These are phyloP conservation scores for Drosophila neotestacea DNA, from an alignment of 2,888 invertebrate species.

Conservation along the genomic window DNA sequence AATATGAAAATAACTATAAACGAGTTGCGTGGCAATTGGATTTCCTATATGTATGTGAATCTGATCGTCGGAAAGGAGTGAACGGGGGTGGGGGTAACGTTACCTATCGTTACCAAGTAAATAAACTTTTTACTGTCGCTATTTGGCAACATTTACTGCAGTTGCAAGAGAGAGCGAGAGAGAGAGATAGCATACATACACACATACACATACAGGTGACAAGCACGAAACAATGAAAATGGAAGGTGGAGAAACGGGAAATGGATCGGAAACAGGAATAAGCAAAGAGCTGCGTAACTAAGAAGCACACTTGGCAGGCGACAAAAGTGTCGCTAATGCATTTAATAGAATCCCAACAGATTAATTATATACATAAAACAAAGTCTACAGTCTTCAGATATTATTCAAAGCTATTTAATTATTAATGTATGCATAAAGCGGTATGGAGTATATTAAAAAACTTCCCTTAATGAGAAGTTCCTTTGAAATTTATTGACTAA, in stretches of 20 bases:
- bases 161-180: background rate
- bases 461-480: no score
- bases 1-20: slow-evolving; percentile 61
- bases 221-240: slow-evolving; percentile 12
- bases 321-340: slow-evolving; percentile 31
- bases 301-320: slow-evolving; percentile 17
- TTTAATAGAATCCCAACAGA: background rate
- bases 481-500: no score
- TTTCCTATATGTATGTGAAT: slow-evolving; percentile 5
- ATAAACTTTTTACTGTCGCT: slow-evolving; percentile 76
- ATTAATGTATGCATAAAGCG: no score
- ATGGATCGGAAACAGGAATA: slow-evolving; percentile 32
- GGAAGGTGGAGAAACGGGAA: background rate
- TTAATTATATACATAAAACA: background rate
- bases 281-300: slow-evolving; percentile 25
- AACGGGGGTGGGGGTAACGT: slow-evolving; percentile 11
- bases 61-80: background rate
- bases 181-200: background rate
- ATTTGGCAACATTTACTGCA: slow-evolving; percentile 46
- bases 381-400: background rate
- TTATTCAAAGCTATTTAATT: no score
- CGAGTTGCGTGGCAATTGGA: slow-evolving; percentile 66
- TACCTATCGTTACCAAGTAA: slow-evolving; percentile 74
- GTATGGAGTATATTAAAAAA: no score
- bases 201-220: slow-evolving; percentile 21